phyloP scores from a whole-genome alignment of 2,113 vertebrate genomes.

The Apodemus speciosus region DNA sequence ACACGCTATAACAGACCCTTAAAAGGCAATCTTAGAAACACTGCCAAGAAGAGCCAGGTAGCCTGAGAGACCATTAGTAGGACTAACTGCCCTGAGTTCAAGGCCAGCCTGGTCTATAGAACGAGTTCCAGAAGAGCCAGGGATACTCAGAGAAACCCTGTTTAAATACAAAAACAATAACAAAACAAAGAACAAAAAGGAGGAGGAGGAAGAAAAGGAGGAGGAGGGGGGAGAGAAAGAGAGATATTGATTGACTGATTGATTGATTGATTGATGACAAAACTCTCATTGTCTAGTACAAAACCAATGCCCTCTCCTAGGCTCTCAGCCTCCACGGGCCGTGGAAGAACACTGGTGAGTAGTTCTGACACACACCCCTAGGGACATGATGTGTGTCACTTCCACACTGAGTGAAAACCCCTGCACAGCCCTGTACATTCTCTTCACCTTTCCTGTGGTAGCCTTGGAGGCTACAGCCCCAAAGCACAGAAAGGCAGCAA shows the following conservation, averaged over 20 bases:
- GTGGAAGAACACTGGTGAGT: neutral
- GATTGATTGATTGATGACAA: neutral
- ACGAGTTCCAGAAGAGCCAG: neutral
- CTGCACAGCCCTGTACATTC: neutral
- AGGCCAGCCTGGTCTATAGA: neutral
- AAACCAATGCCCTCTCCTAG: neutral
- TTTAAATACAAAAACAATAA: neutral
- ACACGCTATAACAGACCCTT: neutral
- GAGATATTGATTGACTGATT: neutral
- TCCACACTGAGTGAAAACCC: neutral
- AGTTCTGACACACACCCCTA: neutral
- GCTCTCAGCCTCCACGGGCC: neutral
- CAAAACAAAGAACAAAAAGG: neutral
- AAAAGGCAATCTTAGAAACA: neutral
- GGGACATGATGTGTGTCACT: neutral
- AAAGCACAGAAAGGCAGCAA: neutral
- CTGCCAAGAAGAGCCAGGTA: neutral
- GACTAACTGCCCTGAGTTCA: neutral
- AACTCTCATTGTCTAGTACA: neutral
- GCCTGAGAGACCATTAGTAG: neutral
- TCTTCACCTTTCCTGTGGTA: neutral
- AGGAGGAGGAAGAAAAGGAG: neutral
- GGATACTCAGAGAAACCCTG: no score
- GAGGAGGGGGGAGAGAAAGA: no score
- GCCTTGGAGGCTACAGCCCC: neutral